A percentile compares a stretch with the other conserved stretches of the same genome.
phyloP scores from a whole-genome alignment of 1,140 invertebrate species.

The Eciton burchellii region DNA sequence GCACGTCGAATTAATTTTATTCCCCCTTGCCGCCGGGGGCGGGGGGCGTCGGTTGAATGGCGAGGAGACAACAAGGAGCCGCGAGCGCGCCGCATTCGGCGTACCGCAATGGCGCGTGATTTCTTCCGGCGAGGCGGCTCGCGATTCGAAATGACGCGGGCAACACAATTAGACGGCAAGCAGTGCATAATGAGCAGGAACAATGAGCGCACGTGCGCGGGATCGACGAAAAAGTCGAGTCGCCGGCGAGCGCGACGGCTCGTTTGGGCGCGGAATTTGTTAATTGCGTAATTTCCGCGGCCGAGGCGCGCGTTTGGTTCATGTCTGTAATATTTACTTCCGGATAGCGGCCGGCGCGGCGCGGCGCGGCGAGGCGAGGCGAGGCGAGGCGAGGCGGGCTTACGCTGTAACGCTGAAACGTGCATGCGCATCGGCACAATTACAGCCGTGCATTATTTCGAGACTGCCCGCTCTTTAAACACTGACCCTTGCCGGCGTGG shows the following conservation, averaged over 20 bases:
- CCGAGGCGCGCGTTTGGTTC: background rate
- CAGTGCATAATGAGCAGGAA: background rate
- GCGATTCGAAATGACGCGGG: no score
- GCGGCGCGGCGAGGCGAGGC: no score
- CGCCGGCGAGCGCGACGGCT: background rate
- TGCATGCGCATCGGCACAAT: slow-evolving; percentile 37
- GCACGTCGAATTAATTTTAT: slow-evolving; percentile 47
- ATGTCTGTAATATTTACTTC: slow-evolving; percentile 36
- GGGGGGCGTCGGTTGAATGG: no score
- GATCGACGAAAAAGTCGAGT: background rate
- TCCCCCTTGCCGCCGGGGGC: no score
- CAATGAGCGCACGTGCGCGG: background rate
- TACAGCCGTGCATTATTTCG: slow-evolving; percentile 52
- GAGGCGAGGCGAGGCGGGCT: no score
- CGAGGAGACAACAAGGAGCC: no score
- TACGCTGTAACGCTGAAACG: slow-evolving; percentile 21
- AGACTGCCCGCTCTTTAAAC: slow-evolving; percentile 54
- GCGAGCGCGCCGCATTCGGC: no score
- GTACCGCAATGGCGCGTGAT: no score
- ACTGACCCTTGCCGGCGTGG: slow-evolving; percentile 23
- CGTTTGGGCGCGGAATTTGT: slow-evolving; percentile 5
- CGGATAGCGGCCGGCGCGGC: slow-evolving; percentile 13
- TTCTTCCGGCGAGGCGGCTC: no score
- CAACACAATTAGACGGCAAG: background rate
- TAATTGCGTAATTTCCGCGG: slow-evolving; percentile 9